These are phyloP conservation scores for Danio albolineatus DNA, from an alignment of 2,797 vertebrate species.

Conservation along the genomic window DNA sequence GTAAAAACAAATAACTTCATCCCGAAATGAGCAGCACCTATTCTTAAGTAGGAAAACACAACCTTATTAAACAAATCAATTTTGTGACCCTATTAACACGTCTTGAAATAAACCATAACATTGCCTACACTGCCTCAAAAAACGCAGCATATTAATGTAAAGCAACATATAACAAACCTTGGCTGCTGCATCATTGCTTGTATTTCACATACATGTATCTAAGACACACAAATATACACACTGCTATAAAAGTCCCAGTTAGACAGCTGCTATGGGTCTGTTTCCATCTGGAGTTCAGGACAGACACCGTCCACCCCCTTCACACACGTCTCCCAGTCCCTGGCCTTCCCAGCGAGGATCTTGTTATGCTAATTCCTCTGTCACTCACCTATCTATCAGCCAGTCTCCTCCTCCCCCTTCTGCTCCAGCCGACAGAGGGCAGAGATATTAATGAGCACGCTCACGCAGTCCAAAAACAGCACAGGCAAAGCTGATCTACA, in stretches of 20 bases:
- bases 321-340: slow-evolving; percentile 59
- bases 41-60: too few relatives aligned
- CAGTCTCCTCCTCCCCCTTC: slow-evolving; percentile 46
- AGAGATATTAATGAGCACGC: slow-evolving; percentile 41
- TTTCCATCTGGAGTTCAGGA: slow-evolving; percentile 94
- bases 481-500: slow-evolving; percentile 42
- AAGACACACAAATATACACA: slow-evolving; percentile 35
- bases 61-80: too few relatives aligned
- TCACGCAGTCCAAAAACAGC: slow-evolving; percentile 7
- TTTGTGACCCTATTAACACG: too few relatives aligned
- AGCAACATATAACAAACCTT: too few relatives aligned
- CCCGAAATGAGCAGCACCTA: too few relatives aligned
- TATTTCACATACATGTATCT: neutral
- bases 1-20: too few relatives aligned
- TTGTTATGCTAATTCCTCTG: slow-evolving; percentile 82
- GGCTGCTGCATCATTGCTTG: neutral
- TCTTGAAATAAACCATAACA: too few relatives aligned
- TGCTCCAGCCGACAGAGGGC: slow-evolving; percentile 31
- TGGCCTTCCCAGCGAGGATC: slow-evolving; percentile 69
- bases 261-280: slow-evolving; percentile 87
- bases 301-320: slow-evolving; percentile 85
- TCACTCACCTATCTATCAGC: slow-evolving; percentile 69
- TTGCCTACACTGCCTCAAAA: too few relatives aligned
- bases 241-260: slow-evolving; percentile 62
- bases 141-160: too few relatives aligned